phyloP scores from a whole-genome alignment of 2,113 vertebrate species.

The Nibea albiflora region DNA sequence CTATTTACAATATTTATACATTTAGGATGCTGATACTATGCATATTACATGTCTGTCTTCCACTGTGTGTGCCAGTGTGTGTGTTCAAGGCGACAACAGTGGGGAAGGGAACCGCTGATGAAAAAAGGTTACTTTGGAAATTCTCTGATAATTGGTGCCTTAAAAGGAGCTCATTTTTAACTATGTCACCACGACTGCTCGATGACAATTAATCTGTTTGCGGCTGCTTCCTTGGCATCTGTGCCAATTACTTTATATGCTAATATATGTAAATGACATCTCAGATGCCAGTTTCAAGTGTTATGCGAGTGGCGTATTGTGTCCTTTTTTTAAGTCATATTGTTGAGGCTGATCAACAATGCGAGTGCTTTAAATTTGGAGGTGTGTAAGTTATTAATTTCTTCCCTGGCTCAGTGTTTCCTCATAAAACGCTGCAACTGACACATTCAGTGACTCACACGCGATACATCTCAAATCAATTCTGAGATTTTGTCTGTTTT shows the following conservation, averaged over 20 bases:
- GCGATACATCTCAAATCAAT: conserved; percentile 6
- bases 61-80: conserved; percentile 15
- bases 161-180: conserved; percentile 88
- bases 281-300: conserved; percentile 85
- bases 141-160: conserved; percentile 87
- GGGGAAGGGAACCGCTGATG: conserved; percentile 61
- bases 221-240: conserved; percentile 87
- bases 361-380: conserved; percentile 55
- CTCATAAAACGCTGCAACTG: conserved; percentile 1
- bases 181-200: conserved; percentile 85
- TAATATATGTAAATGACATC: conserved; percentile 88
- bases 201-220: conserved; percentile 89
- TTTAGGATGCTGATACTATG: conserved; percentile 74
- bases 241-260: conserved; percentile 90
- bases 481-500: background rate
- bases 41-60: conserved; percentile 60
- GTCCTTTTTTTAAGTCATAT: conserved; percentile 67
- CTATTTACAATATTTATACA: conserved; percentile 80
- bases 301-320: conserved; percentile 75
- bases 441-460: background rate
- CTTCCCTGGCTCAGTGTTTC: conserved; percentile 1
- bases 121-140: conserved; percentile 83
- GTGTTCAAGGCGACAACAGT: conserved; percentile 17
- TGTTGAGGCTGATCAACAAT: conserved; percentile 75
- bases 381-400: conserved; percentile 45